A percentile compares a stretch with the other conserved stretches of the same genome.
phyloP scores from a whole-genome alignment of 2,888 invertebrate species.

The Heliconius erato region DNA sequence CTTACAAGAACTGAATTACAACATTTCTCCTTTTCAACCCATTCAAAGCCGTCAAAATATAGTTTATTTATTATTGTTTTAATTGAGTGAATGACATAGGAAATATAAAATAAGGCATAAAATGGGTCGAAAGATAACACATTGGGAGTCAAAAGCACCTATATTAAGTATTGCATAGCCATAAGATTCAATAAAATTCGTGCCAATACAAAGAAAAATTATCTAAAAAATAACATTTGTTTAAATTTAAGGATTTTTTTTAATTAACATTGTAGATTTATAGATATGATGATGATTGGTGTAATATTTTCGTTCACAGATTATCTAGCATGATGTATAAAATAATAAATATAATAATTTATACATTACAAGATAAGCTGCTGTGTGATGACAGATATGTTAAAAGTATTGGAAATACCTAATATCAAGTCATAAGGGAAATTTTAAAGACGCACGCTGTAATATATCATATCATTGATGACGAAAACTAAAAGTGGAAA shows the following conservation, averaged over 20 bases:
- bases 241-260: conserved; percentile 3
- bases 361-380: conserved; percentile 22
- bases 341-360: conserved; percentile 30
- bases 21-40: conserved; percentile 29
- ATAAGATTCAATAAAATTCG: conserved; percentile 24
- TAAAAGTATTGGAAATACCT: neutral
- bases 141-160: conserved; percentile 19
- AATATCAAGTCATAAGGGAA: neutral
- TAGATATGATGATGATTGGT: neutral
- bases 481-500: neutral
- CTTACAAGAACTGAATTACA: conserved; percentile 16
- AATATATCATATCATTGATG: neutral
- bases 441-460: conserved; percentile 6
- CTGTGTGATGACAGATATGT: conserved; percentile 21
- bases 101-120: neutral
- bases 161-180: conserved; percentile 43
- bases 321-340: conserved; percentile 15
- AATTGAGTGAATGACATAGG: conserved; percentile 3
- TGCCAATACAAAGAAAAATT: conserved; percentile 16
- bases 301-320: neutral
- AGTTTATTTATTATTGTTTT: neutral
- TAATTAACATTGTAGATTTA: conserved; percentile 2
- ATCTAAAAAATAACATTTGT: neutral
- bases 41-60: conserved; percentile 15
- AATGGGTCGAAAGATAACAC: conserved; percentile 16